phyloP scores from a whole-genome alignment of 2,888 invertebrate genomes.

The Brachylomia viminalis region DNA sequence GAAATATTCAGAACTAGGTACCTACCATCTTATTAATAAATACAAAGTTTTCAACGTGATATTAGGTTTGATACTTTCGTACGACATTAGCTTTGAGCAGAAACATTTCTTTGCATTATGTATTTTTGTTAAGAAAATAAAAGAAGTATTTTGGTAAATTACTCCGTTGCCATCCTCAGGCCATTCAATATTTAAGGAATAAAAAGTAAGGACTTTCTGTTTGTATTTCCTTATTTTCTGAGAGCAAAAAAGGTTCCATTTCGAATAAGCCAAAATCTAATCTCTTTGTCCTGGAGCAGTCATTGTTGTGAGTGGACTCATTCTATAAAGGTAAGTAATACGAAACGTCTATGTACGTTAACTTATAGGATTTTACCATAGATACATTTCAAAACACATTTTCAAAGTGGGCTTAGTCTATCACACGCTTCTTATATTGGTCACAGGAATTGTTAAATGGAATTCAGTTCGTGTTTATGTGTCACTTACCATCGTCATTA shows the following conservation, averaged over 20 bases:
- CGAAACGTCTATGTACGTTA: neutral
- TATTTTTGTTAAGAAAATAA: conserved; percentile 23
- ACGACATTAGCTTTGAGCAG: neutral
- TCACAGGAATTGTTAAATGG: too few species aligned
- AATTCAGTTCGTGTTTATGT: too few species aligned
- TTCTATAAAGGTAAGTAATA: conserved; percentile 20
- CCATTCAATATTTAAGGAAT: conserved; percentile 58
- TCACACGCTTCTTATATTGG: too few species aligned
- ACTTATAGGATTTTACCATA: neutral
- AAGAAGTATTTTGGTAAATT: conserved; percentile 41
- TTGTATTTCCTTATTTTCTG: conserved; percentile 40
- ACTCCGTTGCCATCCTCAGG: conserved; percentile 33
- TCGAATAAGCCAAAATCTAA: conserved; percentile 35
- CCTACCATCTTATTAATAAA: conserved; percentile 12
- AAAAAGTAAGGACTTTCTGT: conserved; percentile 51
- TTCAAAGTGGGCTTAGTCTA: too few species aligned
- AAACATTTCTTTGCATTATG: conserved; percentile 22
- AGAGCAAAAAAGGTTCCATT: conserved; percentile 38
- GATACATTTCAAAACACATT: too few species aligned
- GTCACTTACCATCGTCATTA: neutral
- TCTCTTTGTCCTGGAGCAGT: conserved; percentile 27
- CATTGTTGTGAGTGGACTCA: conserved; percentile 17
- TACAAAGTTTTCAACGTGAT: conserved; percentile 1
- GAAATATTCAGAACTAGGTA: conserved; percentile 8
- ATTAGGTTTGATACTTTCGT: conserved; percentile 7